Evolutionary conservation across 2,113 vertebrate species (phyloP), one percentile per base, ranked within the genome.

Genomic region (Coptodon rendalli): DNA sequence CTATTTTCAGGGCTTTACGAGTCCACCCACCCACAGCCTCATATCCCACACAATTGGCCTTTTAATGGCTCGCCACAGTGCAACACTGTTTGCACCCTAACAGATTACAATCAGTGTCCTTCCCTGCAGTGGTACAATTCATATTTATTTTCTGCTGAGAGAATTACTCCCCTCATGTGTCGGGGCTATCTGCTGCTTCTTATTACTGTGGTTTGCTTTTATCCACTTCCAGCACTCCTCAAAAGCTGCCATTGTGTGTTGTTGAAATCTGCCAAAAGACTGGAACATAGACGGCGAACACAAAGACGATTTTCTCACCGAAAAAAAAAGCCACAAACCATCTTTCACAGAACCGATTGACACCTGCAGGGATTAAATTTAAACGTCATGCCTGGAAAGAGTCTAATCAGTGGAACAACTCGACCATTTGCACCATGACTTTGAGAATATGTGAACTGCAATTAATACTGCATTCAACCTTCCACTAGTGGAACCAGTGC

Each of bases 141-240:
- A 96, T 97, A 97, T 97, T 97, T 97, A 98, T 97, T 97, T 92
- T 94, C 93, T 95, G 78, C 89, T 57, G 93, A 95, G 95, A 96
- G 96, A 97, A 97, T 97, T 96, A 94, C 95, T 97, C 96, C 96
- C 95, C 96, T 97, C 97, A 96, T 96, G 96, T 96, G 96, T 96
- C 94, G 95, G 94, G 96, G 94, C 95, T 96, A 97, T 97, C 97
- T 96, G 94, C 96, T 97, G 96, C 96, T 96, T 98, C 97, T 96
- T 96, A 97, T 98, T 97, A 97, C 96, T 97, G 96, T 90, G 85
- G 78, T 95, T 95, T 82, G 94, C 97, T 97, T 97, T 98, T 97
- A 97, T 98, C 97, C 95, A 90, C 96, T 96, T 98, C 96, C 96
- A 98, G 96, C 36, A 89, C 95, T 85, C 91, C 89, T 93, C 97